Percentiles rank a stretch among this genome's conserved stretches.
These are phyloP conservation scores for Drosophila rubida DNA, from an alignment of 2,888 invertebrate genomes.

Conservation along the genomic window DNA sequence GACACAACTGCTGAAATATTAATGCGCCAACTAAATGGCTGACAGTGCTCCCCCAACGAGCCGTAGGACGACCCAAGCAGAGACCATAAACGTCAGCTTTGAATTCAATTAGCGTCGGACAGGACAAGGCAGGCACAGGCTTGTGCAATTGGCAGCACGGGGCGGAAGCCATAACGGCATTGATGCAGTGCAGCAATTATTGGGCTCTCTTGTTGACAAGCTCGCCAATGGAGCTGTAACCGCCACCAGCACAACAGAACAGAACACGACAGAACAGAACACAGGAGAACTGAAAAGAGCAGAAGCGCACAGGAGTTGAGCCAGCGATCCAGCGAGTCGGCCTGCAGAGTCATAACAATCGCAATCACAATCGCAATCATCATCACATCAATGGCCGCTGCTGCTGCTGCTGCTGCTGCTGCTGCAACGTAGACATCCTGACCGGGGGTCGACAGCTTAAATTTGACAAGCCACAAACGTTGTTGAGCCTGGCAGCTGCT, in stretches of 20 bases:
- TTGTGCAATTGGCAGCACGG: neutral
- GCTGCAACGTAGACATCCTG: constrained; percentile 19
- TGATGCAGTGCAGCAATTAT: constrained; percentile 64
- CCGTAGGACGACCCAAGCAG: constrained; percentile 6
- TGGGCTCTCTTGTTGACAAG: constrained; percentile 51
- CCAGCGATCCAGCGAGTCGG: neutral
- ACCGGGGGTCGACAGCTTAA: constrained; percentile 33
- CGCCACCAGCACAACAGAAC: neutral
- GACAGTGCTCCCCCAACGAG: constrained; percentile 9
- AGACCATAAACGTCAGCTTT: constrained; percentile 49
- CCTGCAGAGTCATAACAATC: constrained; percentile 48
- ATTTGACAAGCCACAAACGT: constrained; percentile 41
- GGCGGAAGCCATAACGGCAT: constrained; percentile 35
- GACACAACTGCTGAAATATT: constrained; percentile 63
- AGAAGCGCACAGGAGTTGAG: neutral
- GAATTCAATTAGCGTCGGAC: constrained; percentile 67
- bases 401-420: neutral
- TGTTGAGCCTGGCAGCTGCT: constrained; percentile 18
- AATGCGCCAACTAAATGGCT: constrained; percentile 50
- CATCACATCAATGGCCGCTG: constrained; percentile 36
- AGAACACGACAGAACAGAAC: too few relatives aligned
- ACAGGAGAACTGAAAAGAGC: too few relatives aligned
- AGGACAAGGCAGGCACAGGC: neutral
- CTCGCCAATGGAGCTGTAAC: constrained; percentile 33
- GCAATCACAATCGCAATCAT: constrained; percentile 32